Conservation (phyloP, 2,113 vertebrate species). For the Poeciliopsis occidentalis region DNA sequence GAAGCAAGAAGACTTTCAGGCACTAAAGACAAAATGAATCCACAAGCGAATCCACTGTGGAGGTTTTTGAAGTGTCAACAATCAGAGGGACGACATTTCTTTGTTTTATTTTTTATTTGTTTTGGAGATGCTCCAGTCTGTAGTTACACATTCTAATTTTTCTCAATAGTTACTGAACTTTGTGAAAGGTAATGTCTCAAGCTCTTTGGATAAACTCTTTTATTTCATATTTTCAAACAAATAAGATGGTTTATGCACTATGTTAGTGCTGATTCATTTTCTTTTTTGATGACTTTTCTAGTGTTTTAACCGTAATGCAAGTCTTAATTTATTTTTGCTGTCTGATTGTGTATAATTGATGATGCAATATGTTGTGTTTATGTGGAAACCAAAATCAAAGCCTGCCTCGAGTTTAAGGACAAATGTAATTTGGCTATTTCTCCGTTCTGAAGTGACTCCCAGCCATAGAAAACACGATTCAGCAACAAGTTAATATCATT, state of each 20-base stretch:
- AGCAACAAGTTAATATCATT: not conserved
- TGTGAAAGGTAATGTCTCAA: conserved; percentile 49
- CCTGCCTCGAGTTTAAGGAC: conserved; percentile 61
- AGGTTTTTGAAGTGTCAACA: conserved; percentile 12
- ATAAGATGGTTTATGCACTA: conserved; percentile 87
- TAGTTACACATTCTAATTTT: conserved; percentile 34
- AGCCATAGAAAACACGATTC: conserved; percentile 1
- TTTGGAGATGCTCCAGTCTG: conserved; percentile 14
- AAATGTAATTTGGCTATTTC: conserved; percentile 45
- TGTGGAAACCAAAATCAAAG: conserved; percentile 73
- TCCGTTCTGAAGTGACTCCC: conserved; percentile 8
- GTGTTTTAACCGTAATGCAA: conserved; percentile 83
- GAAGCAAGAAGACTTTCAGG: conserved; percentile 2
- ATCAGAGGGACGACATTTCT: conserved; percentile 15
- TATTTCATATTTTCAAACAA: conserved; percentile 45
- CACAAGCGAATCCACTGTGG: conserved; percentile 7
- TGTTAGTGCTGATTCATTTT: conserved; percentile 91
- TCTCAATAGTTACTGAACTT: conserved; percentile 60
- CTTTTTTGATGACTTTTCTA: conserved; percentile 89
- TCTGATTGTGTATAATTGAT: conserved; percentile 73
- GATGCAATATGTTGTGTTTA: conserved; percentile 76
- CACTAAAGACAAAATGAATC: conserved; percentile 5
- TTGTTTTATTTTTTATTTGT: not conserved
- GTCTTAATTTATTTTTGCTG: conserved; percentile 55
- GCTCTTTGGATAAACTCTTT: conserved; percentile 57